Evolutionary conservation across 2,888 invertebrate species (phyloP), one percentile per base, ranked within the genome.

Genomic region (Eumerus sabulonum): DNA sequence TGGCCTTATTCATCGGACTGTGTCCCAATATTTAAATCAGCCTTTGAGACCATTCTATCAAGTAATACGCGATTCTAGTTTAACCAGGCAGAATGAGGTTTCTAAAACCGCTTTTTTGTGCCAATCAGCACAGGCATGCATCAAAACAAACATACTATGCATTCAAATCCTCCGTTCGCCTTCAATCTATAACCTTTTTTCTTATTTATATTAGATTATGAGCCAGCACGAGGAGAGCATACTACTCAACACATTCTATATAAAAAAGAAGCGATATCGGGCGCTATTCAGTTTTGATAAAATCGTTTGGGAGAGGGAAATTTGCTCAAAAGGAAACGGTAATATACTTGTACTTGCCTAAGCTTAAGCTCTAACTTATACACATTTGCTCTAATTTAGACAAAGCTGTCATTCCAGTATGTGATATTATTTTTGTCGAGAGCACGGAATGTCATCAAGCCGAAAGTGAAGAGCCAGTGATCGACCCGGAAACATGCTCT

Each of bases 221-320:
- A 40, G 64, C 18, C n/a, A 18, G 0, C 54, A 59, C 27, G 59
- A 74, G 19, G 54, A 27, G 9, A 87, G 88, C 76, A 86, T 89
- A 70, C 82, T 89, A 73, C 83, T 91, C 18, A 91, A 90, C 83
- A 92, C 91, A 81, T 93, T 93, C 86, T 87, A 91, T 53, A 90
- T 91, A 70, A 91, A 91, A 82, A 92, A 91, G 84, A 92, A 92
- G 86, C 90, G 91, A 83, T 91, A 91, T 85, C 90, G 91, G 76
- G 92, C 92, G 13, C 91, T 92, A 86, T 91, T 93, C 82, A 92
- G 93, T 86, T 90, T 90, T 60, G 91, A 91, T 81, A 91, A 90
- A 63, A 87, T 93, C 70, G 91, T 92, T 53, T 93, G 93, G 93
- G 93, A 93, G 84, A 91, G 90, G 51, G 79, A 79, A 51, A 54